Conservation (phyloP, 1,140 invertebrate genomes). For the Ruditapes philippinarum region DNA sequence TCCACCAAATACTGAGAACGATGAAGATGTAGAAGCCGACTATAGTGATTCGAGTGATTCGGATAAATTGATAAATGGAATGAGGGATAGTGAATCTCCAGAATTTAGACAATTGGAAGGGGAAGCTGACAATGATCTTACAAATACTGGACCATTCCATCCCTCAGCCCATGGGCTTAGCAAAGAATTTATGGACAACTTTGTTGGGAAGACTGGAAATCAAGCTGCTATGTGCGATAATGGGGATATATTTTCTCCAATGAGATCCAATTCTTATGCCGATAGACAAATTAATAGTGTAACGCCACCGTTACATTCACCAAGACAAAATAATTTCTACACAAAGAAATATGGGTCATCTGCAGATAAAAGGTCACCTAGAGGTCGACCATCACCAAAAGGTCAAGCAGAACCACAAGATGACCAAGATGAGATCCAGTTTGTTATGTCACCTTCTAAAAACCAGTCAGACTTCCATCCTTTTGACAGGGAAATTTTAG, state of each 20-base stretch:
- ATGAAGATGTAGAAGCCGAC: not conserved
- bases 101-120: conserved; percentile 59
- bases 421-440: conserved; percentile 50
- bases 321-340: conserved; percentile 48
- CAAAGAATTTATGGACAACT: conserved; percentile 61
- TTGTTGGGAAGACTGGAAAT: conserved; percentile 48
- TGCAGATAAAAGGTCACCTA: conserved; percentile 8
- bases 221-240: not conserved
- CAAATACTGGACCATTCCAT: conserved; percentile 49
- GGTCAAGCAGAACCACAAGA: not conserved
- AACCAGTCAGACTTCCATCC: not conserved
- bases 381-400: conserved; percentile 31
- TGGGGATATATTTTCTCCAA: conserved; percentile 47
- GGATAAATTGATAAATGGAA: conserved; percentile 44
- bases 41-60: conserved; percentile 54
- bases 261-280: conserved; percentile 7
- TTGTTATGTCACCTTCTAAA: conserved; percentile 30
- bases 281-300: conserved; percentile 15
- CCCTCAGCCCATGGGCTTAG: conserved; percentile 54
- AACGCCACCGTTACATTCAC: conserved; percentile 57
- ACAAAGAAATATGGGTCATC: conserved; percentile 21
- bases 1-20: not conserved
- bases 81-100: not conserved
- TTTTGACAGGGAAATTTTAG: conserved; percentile 28
- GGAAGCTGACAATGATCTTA: conserved; percentile 50